These are phyloP conservation scores for Synergus japonicus DNA, from an alignment of 2,888 invertebrate species.

Conservation along the genomic window DNA sequence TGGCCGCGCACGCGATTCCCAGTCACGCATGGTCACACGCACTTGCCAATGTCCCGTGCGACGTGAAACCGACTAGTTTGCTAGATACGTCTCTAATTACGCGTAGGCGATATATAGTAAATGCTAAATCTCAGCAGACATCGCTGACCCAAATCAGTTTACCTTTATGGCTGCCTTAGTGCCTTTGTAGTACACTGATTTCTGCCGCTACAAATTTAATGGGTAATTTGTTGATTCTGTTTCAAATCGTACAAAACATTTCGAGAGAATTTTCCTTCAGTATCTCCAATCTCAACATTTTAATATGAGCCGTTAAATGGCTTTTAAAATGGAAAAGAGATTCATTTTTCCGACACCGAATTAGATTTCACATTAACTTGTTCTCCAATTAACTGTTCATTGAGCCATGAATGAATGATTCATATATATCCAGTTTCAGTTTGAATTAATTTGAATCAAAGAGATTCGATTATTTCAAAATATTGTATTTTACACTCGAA, in stretches of 20 bases:
- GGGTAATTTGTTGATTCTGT: background rate
- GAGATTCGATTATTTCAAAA: background rate
- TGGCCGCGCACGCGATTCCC: constrained; percentile 60
- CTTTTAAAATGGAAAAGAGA: no score
- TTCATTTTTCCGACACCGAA: background rate
- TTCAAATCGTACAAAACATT: background rate
- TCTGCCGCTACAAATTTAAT: background rate
- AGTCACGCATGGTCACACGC: constrained; percentile 68
- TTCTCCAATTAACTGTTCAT: background rate
- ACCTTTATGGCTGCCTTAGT: background rate
- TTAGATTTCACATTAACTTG: background rate
- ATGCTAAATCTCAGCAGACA: constrained; percentile 16
- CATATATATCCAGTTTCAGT: constrained; percentile 2
- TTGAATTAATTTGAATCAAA: background rate
- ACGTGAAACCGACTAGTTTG: constrained; percentile 54
- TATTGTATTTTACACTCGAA: background rate
- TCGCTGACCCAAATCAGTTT: constrained; percentile 22
- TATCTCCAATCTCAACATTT: no score
- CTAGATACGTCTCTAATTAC: constrained; percentile 25
- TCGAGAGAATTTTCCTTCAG: no score
- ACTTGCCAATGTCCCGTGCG: constrained; percentile 56
- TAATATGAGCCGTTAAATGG: no score
- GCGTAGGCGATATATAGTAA: constrained; percentile 31
- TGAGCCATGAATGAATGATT: background rate
- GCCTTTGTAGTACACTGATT: background rate